Base-by-base conservation (phyloP, 2,888 invertebrate species). In the Ctena decussata region DNA sequence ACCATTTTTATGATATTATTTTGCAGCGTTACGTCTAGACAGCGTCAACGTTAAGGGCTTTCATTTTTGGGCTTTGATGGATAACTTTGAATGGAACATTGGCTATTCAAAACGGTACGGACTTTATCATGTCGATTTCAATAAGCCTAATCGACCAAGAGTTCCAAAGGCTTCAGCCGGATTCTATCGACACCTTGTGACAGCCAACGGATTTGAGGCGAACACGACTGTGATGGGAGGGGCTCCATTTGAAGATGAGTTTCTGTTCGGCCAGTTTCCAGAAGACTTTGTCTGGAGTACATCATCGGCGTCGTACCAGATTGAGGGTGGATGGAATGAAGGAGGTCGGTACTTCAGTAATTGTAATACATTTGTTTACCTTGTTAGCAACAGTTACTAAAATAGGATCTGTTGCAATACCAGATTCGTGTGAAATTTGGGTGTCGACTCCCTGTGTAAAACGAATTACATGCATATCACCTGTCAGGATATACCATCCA, bases 11-110 rank as follows among this genome's bases (percentile, higher is more conserved):
- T n/a, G n/a, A n/a, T n/a, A n/a, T n/a, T n/a, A n/a, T n/a, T n/a
- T n/a, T n/a, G n/a, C n/a, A n/a, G 90, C 93, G 41, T 85, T 92
- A 2, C 79, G 84, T 21, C 35, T 90, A 35, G 93, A 93, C 76
- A 92, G 92, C 0, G 92, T 91, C 39, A 93, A 94, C 53, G 92
- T 96, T 2, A 91, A 92, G 27, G 97, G 97, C 0, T 98, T 98
- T 92, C 97, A 97, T 0, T 97, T 97, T 77, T 98, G 98, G 98
- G 97, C 97, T 91, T 95, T 98, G 21, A 96, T 98, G 95, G 98
- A 98, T 92, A 97, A 98, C 93, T 98, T 97, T 95, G 98, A 98
- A 95, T 98, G 98, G n/a, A n/a, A n/a, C n/a, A 15, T 96, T 65
- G 98, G 98, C 39, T 98, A 97, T 93, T 97, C 97, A 97, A 97